Percentiles rank a stretch among this genome's conserved stretches.
Conservation (phyloP, 2,888 invertebrate genomes). For the Ormyrus nitidulus region DNA sequence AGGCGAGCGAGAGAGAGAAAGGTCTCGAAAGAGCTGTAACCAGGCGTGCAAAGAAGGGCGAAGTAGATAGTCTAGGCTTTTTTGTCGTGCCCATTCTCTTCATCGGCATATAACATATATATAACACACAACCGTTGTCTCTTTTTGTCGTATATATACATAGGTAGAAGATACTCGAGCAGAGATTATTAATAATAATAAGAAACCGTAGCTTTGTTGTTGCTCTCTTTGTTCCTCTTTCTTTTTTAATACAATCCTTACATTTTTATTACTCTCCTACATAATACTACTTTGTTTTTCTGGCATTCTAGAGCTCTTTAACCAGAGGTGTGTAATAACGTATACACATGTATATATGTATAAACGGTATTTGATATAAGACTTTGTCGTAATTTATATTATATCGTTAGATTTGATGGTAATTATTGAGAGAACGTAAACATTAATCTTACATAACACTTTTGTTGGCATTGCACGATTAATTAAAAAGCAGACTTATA, state of each 20-base stretch:
- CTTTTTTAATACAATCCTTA: constrained; percentile 30
- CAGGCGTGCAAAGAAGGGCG: constrained; percentile 52
- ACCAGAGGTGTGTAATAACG: constrained; percentile 40
- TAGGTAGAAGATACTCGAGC: not conserved
- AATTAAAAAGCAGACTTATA: not conserved
- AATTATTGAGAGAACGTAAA: constrained; percentile 52
- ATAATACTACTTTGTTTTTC: not conserved
- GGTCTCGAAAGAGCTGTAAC: constrained; percentile 47
- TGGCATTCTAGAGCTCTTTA: constrained; percentile 29
- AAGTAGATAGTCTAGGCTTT: constrained; percentile 52
- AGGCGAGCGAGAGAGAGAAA: constrained; percentile 15
- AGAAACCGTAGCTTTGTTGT: constrained; percentile 50
- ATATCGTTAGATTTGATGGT: constrained; percentile 53
- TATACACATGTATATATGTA: constrained; percentile 40
- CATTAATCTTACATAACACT: constrained; percentile 52
- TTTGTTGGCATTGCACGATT: constrained; percentile 54
- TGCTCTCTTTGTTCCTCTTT: constrained; percentile 40
- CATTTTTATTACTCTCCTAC: constrained; percentile 11
- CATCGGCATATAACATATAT: constrained; percentile 26
- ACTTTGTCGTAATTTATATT: constrained; percentile 45
- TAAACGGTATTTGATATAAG: constrained; percentile 46
- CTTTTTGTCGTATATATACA: not conserved
- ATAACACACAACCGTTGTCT: constrained; percentile 21
- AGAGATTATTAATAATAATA: constrained; percentile 1
- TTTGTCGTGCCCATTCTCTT: constrained; percentile 40